phyloP scores from a whole-genome alignment of 2,888 invertebrate species.

The Drosophila yooni region DNA sequence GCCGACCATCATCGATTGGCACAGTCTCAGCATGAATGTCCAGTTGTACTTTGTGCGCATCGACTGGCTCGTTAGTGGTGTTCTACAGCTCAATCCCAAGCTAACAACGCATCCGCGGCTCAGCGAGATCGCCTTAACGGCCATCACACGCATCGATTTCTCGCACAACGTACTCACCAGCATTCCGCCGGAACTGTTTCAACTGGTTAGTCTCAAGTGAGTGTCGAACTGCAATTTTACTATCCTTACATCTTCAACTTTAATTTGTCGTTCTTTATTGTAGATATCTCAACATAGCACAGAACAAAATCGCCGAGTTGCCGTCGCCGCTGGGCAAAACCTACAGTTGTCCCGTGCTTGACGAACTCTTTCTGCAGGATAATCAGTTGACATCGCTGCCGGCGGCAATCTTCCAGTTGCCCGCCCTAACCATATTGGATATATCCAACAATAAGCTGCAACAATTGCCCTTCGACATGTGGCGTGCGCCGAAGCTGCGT shows the following conservation, averaged over 20 bases:
- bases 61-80: slow-evolving; percentile 94
- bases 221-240: slow-evolving; percentile 21
- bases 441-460: slow-evolving; percentile 97
- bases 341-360: slow-evolving; percentile 91
- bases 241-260: not conserved
- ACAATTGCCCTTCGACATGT: slow-evolving; percentile 92
- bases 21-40: slow-evolving; percentile 89
- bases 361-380: slow-evolving; percentile 96
- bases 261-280: not conserved
- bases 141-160: slow-evolving; percentile 96
- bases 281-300: slow-evolving; percentile 93
- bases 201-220: slow-evolving; percentile 91
- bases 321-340: slow-evolving; percentile 85
- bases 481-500: slow-evolving; percentile 93
- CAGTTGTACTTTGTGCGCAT: slow-evolving; percentile 89
- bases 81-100: slow-evolving; percentile 93
- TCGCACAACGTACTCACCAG: slow-evolving; percentile 93
- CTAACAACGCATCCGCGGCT: slow-evolving; percentile 89
- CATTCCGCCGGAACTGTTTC: slow-evolving; percentile 93
- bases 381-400: slow-evolving; percentile 94
- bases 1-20: slow-evolving; percentile 97
- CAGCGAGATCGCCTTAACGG: slow-evolving; percentile 91
- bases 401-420: slow-evolving; percentile 92
- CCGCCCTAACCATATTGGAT: slow-evolving; percentile 92
- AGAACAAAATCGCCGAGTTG: slow-evolving; percentile 93